Base-by-base conservation (phyloP, 37 sponge, comb jelly and placozoan species). In the Agelas oroides region DNA sequence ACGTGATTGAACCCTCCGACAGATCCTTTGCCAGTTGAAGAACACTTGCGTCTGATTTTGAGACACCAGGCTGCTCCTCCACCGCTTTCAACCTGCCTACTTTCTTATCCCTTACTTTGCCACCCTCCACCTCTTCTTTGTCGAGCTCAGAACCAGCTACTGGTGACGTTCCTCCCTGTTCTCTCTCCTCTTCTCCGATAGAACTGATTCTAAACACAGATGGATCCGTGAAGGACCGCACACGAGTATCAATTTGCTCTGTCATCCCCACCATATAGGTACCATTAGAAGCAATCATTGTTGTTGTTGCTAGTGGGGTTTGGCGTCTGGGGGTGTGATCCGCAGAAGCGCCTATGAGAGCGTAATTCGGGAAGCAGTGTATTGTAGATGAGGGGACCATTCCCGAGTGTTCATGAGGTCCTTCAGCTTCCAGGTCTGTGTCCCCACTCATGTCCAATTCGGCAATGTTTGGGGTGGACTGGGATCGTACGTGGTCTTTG, bases 391-490 rank as follows among this genome's bases (percentile, higher is more conserved):
- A 67, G 33, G 28, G 68, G 12, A 34, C 33, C 2, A 67, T 34
- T 12, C 19, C 14, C 1, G 33, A 34, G 28, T 3, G 28, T 31
- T 2, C 32, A 67, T 23, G n/a, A 6, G 68, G 32, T 30, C 19
- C 27, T 3, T 33, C 5, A 1, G 28, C 68, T 67, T 30, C 33
- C 1, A 33, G 33, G 2, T 30, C 8, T 24, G 28, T 2, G 28
- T 14, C 20, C 1, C 19, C 68, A 5, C 2, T 34, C 68, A 67
- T 2, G 2, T 67, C 33, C 19, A 58, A 59, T 20, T 77, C 27
- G 23, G 31, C 27, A 35, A 88, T 63, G 59, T 62, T 70, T 53
- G 89, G 89, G 14, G 84, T 82, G 57, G 89, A 88, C 40, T 63
- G 89, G 37, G 89, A 88, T 3, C 53, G 76, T 11, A 81, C 28